Conservation (phyloP, 2,888 invertebrate species). For the Temnothorax ravouxi region DNA sequence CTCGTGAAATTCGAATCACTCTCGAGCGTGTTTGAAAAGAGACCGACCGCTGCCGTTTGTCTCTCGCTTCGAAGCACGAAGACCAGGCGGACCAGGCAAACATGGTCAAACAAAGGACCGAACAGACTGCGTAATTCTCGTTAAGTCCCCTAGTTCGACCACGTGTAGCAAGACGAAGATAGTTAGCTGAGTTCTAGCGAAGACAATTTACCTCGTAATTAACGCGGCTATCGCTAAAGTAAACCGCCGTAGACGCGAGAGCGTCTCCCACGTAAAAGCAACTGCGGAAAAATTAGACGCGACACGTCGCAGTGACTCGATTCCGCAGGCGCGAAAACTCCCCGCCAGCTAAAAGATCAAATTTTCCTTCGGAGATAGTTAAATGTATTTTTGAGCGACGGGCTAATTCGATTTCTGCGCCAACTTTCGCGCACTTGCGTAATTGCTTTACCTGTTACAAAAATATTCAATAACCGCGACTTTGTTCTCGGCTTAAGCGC, state of each 20-base stretch:
- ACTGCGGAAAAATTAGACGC: constrained; percentile 10
- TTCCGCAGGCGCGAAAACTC: background rate
- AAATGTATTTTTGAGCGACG: constrained; percentile 25
- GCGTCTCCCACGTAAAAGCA: too few species aligned
- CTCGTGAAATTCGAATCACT: constrained; percentile 20
- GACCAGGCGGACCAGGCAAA: constrained; percentile 5
- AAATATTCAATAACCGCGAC: constrained; percentile 28
- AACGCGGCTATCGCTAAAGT: constrained; percentile 30
- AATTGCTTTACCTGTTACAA: constrained; percentile 36
- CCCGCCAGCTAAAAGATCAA: background rate
- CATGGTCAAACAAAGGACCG: constrained; percentile 16
- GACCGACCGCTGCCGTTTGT: constrained; percentile 17
- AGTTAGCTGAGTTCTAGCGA: background rate
- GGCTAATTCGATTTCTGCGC: constrained; percentile 26
- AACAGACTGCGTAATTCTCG: constrained; percentile 28
- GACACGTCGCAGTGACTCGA: background rate
- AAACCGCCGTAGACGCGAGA: background rate
- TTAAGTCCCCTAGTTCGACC: background rate
- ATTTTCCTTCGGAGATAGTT: constrained; percentile 29
- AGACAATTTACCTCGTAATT: constrained; percentile 38
- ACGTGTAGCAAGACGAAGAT: background rate
- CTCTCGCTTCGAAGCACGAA: background rate
- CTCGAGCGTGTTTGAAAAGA: constrained; percentile 19
- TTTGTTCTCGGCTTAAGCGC: background rate
- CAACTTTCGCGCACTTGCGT: constrained; percentile 24